These are phyloP conservation scores for Choreutis nemorana DNA, from an alignment of 2,888 invertebrate genomes.

Conservation along the genomic window DNA sequence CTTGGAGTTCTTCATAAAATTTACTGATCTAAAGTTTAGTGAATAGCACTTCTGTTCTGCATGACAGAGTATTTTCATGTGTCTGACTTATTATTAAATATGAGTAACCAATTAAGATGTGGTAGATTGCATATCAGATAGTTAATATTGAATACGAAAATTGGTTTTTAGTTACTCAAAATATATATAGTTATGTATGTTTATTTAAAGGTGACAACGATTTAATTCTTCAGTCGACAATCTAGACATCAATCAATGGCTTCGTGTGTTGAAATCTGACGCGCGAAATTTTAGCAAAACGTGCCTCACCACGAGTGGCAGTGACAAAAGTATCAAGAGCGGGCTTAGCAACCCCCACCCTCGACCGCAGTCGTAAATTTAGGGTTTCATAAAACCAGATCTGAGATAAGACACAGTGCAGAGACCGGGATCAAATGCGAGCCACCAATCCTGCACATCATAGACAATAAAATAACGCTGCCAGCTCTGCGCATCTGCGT, in stretches of 20 bases:
- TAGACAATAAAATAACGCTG: constrained; percentile 59
- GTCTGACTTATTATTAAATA: no score
- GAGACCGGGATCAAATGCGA: constrained; percentile 63
- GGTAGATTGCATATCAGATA: no score
- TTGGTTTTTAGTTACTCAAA: no score
- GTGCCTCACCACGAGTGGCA: constrained; percentile 57
- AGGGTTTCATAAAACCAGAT: constrained; percentile 68
- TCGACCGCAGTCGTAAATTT: constrained; percentile 64
- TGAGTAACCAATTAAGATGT: no score
- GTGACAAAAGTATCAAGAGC: constrained; percentile 60
- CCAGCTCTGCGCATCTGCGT: constrained; percentile 65
- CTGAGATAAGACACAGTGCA: constrained; percentile 64
- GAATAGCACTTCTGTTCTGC: no score
- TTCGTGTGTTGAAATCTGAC: constrained; percentile 37
- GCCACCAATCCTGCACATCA: constrained; percentile 38
- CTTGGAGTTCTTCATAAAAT: background rate
- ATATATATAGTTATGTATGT: no score
- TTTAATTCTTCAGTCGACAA: no score
- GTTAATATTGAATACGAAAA: no score
- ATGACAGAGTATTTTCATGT: no score
- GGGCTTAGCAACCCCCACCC: constrained; percentile 57
- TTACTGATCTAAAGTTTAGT: no score
- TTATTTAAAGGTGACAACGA: no score
- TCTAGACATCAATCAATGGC: constrained; percentile 38
- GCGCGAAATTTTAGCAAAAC: constrained; percentile 53